Conservation (phyloP, 2,113 vertebrate genomes). For the Gymnorhina tibicen region DNA sequence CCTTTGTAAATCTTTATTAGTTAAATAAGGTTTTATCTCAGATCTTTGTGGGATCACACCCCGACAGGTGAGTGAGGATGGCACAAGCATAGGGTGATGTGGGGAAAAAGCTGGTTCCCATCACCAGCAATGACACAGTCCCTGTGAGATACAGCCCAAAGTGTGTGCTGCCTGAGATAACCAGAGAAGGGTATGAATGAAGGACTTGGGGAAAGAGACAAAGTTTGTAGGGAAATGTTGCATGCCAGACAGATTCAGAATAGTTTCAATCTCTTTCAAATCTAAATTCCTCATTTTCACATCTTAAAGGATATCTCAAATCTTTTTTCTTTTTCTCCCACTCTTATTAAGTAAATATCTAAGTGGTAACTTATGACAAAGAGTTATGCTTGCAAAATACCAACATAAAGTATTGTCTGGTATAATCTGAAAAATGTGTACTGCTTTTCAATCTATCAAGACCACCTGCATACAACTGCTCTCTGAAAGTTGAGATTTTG, state of each 20-base stretch:
- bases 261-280: not conserved
- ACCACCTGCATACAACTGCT: not conserved
- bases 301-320: not conserved
- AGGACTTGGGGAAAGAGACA: not conserved
- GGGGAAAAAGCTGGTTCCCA: not conserved
- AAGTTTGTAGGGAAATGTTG: not conserved
- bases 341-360: not conserved
- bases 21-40: not conserved
- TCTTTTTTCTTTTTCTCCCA: not conserved
- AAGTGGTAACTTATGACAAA: not conserved
- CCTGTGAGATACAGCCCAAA: not conserved
- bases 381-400: not conserved
- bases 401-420: not conserved
- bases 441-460: not conserved
- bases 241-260: not conserved
- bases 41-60: not conserved
- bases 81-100: not conserved
- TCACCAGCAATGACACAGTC: fast-evolving
- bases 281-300: not conserved
- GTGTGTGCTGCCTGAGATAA: not conserved
- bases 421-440: not conserved
- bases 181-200: not conserved
- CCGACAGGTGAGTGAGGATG: not conserved
- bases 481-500: not conserved
- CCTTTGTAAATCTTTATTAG: not conserved